Conservation (phyloP, 2,888 invertebrate genomes). For the Scaptomyza parva region DNA sequence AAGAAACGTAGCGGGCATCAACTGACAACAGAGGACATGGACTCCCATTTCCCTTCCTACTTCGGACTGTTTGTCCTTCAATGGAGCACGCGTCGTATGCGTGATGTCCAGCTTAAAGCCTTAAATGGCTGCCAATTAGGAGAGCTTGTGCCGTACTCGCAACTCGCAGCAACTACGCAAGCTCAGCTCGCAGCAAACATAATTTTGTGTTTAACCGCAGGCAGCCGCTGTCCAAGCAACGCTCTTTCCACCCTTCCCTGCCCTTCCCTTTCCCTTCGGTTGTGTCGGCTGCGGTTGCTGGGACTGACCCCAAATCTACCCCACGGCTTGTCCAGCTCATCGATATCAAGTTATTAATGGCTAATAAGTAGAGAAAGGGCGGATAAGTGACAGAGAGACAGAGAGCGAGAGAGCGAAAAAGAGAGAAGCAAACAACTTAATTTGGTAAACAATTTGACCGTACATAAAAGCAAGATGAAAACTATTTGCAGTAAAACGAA, state of each 20-base stretch:
- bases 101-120: conserved; percentile 66
- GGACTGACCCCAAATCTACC: conserved; percentile 26
- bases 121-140: conserved; percentile 67
- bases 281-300: conserved; percentile 60
- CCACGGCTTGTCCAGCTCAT: conserved; percentile 46
- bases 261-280: neutral
- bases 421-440: conserved; percentile 66
- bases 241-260: conserved; percentile 7
- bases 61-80: conserved; percentile 31
- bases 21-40: conserved; percentile 28
- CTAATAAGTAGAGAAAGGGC: conserved; percentile 62
- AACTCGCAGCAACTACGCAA: conserved; percentile 18
- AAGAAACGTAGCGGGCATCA: conserved; percentile 68
- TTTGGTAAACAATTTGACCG: conserved; percentile 68
- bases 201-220: conserved; percentile 71
- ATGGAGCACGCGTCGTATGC: conserved; percentile 62
- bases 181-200: conserved; percentile 48
- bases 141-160: no score
- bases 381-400: neutral
- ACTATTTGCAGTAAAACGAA: neutral
- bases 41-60: neutral
- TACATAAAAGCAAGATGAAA: conserved; percentile 32
- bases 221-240: conserved; percentile 51
- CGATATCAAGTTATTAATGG: conserved; percentile 81
- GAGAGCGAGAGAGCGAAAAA: conserved; percentile 32